Evolutionary conservation across 2,797 vertebrate genomes (phyloP), one percentile per base, ranked within the genome.

Genomic region (Macropodus opercularis): DNA sequence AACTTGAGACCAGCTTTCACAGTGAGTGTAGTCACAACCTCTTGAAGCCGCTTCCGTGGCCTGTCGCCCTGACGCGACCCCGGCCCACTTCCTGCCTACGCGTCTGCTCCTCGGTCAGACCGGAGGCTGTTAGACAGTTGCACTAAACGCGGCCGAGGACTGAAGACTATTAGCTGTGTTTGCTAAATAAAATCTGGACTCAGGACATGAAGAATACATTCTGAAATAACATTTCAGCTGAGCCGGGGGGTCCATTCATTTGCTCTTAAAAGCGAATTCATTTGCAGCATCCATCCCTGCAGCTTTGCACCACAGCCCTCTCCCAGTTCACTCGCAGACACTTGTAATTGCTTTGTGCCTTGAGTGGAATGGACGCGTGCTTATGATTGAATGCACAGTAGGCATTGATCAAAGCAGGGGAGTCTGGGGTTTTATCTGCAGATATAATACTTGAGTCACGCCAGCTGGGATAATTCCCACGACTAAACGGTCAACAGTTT

Each of bases 271-370:
- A 78, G 60, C 72, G 58, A 80, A 83, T 83, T 73, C 57, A 81
- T 81, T 73, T 64, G 70, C 67, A 61, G 49, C 59, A 39, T 66
- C 64, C 19, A 4, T 75, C 77, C 65, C 67, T 39, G 44, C 63
- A 72, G 76, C 69, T 31, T 50, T 46, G 71, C n/a, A n/a, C n/a
- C n/a, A n/a, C n/a, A n/a, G n/a, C 71, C 47, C 48, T 46, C 35
- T 80, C 69, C 83, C 69, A 70, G 60, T 73, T 74, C 72, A 80
- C 84, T 83, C 1, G 51, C 66, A 85, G 77, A 74, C 79, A 76
- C 86, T 83, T 77, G 70, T 87, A 89, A 89, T 84, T 87, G 81
- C 78, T 87, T 82, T 84, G 80, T 85, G 85, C 82, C 56, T 58
- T 68, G 74, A 79, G 71, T 68, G 81, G 77, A 81, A 79, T 80